These are phyloP conservation scores for Drosophila azteca DNA, from an alignment of 1,140 invertebrate species.

Conservation along the genomic window DNA sequence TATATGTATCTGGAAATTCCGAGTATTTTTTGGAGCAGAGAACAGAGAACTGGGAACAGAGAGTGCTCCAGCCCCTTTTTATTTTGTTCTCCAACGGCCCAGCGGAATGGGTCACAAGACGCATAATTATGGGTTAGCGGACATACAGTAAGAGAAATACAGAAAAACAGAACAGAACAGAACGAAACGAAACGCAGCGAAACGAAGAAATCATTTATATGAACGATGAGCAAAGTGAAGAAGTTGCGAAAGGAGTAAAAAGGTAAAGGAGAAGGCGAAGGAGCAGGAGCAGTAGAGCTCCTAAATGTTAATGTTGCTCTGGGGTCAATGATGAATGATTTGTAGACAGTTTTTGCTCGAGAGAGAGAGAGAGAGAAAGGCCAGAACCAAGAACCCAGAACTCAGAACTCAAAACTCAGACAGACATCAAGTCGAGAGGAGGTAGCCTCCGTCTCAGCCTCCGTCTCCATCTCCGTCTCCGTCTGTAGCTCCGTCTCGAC, in stretches of 20 bases:
- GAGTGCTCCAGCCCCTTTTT: slow-evolving; percentile 38
- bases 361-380: not conserved
- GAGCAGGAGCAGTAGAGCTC: not conserved
- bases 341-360: slow-evolving; percentile 59
- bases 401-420: not conserved
- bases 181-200: slow-evolving; percentile 13
- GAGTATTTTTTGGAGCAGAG: slow-evolving; percentile 60
- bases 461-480: no score
- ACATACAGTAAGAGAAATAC: slow-evolving; percentile 24
- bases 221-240: slow-evolving; percentile 60
- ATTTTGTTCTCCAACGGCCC: slow-evolving; percentile 22
- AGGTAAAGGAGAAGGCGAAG: not conserved
- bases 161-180: slow-evolving; percentile 11
- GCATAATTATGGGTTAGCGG: slow-evolving; percentile 70
- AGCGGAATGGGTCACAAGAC: slow-evolving; percentile 61
- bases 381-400: not conserved
- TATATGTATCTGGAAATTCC: slow-evolving; percentile 60
- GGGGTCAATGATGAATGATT: slow-evolving; percentile 73
- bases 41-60: slow-evolving; percentile 18
- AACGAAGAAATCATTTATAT: slow-evolving; percentile 70
- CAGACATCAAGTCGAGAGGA: slow-evolving; percentile 3
- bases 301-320: slow-evolving; percentile 49
- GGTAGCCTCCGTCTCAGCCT: no score
- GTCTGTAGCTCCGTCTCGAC: slow-evolving; percentile 13
- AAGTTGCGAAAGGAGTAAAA: slow-evolving; percentile 51